Conservation (phyloP, 2,113 vertebrate species). For the Heptranchias perlo region DNA sequence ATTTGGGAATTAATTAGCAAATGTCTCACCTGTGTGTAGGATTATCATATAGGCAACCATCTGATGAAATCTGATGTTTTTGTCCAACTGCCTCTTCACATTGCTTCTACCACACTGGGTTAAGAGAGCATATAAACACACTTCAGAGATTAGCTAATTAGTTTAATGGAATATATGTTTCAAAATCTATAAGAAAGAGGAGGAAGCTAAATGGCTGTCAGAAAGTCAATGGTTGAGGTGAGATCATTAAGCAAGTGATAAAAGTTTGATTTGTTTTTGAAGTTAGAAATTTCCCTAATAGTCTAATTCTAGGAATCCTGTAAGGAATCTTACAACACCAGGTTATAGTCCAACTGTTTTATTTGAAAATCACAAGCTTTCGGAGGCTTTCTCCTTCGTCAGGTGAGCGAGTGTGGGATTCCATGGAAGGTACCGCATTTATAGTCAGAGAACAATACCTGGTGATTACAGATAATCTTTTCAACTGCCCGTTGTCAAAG, state of each 20-base stretch:
- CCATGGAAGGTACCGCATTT: too few species aligned
- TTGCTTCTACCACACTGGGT: conserved; percentile 57
- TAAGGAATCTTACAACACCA: too few species aligned
- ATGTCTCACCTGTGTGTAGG: conserved; percentile 60
- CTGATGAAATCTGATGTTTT: conserved; percentile 67
- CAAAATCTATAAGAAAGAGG: background rate
- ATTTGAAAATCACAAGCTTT: too few species aligned
- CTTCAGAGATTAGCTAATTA: background rate
- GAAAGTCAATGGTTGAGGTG: background rate
- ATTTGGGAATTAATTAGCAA: conserved; percentile 17
- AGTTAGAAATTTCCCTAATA: background rate
- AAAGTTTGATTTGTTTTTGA: background rate
- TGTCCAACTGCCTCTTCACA: conserved; percentile 63
- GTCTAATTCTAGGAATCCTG: background rate
- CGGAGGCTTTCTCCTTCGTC: too few species aligned
- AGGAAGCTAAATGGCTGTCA: background rate
- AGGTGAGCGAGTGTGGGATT: too few species aligned
- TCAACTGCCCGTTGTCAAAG: too few species aligned
- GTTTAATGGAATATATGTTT: conserved; percentile 34
- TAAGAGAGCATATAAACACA: conserved; percentile 44
- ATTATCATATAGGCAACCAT: conserved; percentile 64
- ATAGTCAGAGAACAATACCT: too few species aligned
- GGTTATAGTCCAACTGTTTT: too few species aligned
- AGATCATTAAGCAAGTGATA: background rate
- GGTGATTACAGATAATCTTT: too few species aligned